Percentiles rank a stretch among this genome's conserved stretches.
Evolutionary conservation across 2,888 invertebrate genomes (phyloP).

Genomic region (Sceliomorpha sp.): DNA sequence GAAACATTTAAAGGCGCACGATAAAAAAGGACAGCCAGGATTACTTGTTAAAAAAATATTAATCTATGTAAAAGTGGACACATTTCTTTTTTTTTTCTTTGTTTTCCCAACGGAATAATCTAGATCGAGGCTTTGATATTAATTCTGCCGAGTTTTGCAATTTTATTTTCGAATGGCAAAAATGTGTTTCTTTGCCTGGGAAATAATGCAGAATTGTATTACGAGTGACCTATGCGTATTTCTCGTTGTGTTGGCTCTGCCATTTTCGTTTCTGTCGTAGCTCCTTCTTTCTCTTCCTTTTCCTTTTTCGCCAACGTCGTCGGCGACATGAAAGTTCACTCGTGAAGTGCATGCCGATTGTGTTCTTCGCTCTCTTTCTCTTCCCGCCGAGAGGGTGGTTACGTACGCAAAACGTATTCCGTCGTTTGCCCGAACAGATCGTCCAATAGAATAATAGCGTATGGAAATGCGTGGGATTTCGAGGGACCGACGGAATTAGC

Average conservation of each 20-base stretch:
- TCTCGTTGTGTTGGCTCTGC: background rate
- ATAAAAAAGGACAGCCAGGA: background rate
- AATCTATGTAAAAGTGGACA: too few species aligned
- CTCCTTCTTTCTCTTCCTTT: conserved; percentile 15
- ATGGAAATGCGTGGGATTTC: conserved; percentile 8
- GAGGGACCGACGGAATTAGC: conserved; percentile 1
- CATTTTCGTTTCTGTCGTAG: background rate
- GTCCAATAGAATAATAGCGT: conserved; percentile 11
- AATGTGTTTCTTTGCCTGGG: too few species aligned
- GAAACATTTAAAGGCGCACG: conserved; percentile 29
- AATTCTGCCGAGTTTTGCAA: too few species aligned
- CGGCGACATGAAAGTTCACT: conserved; percentile 70
- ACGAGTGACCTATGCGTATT: too few species aligned
- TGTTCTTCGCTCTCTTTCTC: conserved; percentile 56
- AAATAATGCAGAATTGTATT: too few species aligned
- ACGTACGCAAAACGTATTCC: conserved; percentile 14
- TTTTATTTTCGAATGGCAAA: too few species aligned
- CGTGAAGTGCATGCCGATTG: conserved; percentile 71
- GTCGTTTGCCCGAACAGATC: conserved; percentile 3
- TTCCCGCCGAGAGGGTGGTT: conserved; percentile 21
- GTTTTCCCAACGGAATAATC: too few species aligned
- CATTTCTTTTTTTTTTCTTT: too few species aligned
- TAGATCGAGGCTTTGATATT: too few species aligned
- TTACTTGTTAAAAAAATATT: background rate
- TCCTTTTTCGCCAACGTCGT: conserved; percentile 50